Evolutionary conservation across 2,113 vertebrate genomes (phyloP).

Genomic region (Sus scrofa): T2T-Sscrofa CM000814.6:5136501-5137000

Average conservation of each 20-base stretch:
- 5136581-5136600: slow-evolving; percentile 98
- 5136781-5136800: background rate
- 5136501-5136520: background rate
- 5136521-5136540: background rate
- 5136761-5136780: too few species aligned
- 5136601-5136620: slow-evolving; percentile 89
- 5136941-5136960: background rate
- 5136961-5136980: background rate
- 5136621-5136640: slow-evolving; percentile 63
- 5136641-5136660: background rate
- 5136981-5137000: background rate
- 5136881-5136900: background rate
- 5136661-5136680: background rate
- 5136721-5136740: background rate
- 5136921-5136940: background rate
- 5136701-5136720: background rate
- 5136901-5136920: background rate
- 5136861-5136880: background rate
- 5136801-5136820: rapidly evolving
- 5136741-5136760: background rate
- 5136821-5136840: background rate
- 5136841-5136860: background rate
- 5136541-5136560: background rate
- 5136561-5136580: slow-evolving; percentile 97
- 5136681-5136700: background rate